Base-by-base conservation (phyloP, 2,113 vertebrate species). In the Acrocephalus arundinaceus region DNA sequence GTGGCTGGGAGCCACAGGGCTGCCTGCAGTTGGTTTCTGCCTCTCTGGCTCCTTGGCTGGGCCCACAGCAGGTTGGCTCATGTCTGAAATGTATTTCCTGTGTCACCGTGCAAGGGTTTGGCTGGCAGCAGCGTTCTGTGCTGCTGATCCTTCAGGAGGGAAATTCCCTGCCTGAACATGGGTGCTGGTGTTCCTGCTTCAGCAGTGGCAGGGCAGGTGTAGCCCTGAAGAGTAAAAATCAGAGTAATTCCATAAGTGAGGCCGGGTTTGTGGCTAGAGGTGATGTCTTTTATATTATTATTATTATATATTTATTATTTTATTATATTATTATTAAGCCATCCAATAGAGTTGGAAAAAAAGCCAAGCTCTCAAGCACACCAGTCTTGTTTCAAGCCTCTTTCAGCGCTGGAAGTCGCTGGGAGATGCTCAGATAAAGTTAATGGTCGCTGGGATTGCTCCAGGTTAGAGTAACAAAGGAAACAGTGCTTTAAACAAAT, bases 371-470 rank as follows among this genome's bases (percentile, higher is more conserved):
- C 92, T 88, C 55, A 58, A 77, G 78, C 43, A 51, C 43, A 15
- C 18, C 22, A 46, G 31, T 62, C 15, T 77, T 51, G 27, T 80
- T 59, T 55, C 30, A 25, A 75, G 72, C 18, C 55, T 20, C 76
- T 84, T 67, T 61, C 83, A 43, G 62, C 3, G 21, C 17, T 79
- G 27, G 74, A 67, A 72, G 90, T 83, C 54, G 54, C 88, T 74
- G 41, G 58, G 63, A 78, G 90, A 81, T 94, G 91, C 76, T 92
- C 83, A 75, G 91, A 92, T 96, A 93, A 92, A 86, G 68, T 35
- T 87, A 94, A 93, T 87, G 82, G 65, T 89, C 65, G 5, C 65
- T n/a, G 43, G 67, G 73, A 25, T 78, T 67, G 76, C 96, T 75
- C 49, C 72, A 45, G 86, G 84, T 89, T 85, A 75, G 15, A 14